Percentiles rank a stretch among this genome's conserved stretches.
Evolutionary conservation across 2,888 invertebrate genomes (phyloP).

Genomic region (Metacarcinus magister): DNA sequence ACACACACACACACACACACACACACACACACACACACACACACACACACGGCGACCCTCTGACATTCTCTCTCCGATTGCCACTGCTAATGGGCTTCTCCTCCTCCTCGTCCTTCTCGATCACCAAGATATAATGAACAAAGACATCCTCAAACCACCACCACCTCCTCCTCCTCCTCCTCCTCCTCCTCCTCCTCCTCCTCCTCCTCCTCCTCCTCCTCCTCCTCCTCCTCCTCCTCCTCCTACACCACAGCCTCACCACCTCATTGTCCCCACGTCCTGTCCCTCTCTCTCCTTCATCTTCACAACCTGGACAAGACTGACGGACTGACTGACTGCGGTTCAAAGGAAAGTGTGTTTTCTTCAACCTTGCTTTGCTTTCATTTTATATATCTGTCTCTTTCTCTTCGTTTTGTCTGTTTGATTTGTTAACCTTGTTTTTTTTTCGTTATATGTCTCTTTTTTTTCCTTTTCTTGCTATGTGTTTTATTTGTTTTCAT

Average conservation of each 20-base stretch:
- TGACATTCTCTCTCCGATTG: neutral
- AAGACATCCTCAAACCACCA: neutral
- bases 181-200: too few species aligned
- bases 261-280: neutral
- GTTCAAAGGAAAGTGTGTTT: neutral
- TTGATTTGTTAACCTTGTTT: neutral
- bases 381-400: neutral
- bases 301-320: too few species aligned
- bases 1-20: conserved; percentile 60
- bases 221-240: neutral
- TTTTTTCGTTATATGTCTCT: neutral
- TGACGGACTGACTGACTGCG: too few species aligned
- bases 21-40: conserved; percentile 62
- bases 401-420: neutral
- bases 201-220: neutral
- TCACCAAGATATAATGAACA: neutral
- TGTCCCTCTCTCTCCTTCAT: neutral
- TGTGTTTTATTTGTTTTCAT: too few species aligned
- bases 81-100: neutral
- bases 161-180: neutral
- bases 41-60: neutral
- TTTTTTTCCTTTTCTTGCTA: neutral
- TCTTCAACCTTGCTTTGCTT: neutral
- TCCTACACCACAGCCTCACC: neutral
- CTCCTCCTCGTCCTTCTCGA: neutral